These are phyloP conservation scores for Lithophane leautieri DNA, from an alignment of 2,888 invertebrate species.

Conservation along the genomic window DNA sequence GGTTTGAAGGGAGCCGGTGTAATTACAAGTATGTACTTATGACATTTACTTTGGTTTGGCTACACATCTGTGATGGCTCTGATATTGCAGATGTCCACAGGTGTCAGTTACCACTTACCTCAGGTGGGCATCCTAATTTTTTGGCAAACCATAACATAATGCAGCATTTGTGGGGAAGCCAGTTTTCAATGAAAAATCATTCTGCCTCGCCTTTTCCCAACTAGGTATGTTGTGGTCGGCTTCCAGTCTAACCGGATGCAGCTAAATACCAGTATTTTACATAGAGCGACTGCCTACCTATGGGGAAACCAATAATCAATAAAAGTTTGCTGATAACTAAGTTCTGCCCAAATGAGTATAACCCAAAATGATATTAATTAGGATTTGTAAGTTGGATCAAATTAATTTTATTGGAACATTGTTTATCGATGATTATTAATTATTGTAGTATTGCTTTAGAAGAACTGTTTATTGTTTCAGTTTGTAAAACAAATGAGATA, in stretches of 20 bases:
- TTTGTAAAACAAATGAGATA: neutral
- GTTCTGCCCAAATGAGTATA: neutral
- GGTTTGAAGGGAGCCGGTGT: neutral
- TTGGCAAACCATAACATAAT: neutral
- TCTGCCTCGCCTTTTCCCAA: too few relatives aligned
- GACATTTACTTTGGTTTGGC: neutral
- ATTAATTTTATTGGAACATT: conserved; percentile 32
- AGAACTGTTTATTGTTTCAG: neutral
- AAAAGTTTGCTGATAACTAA: neutral
- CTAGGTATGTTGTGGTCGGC: too few relatives aligned
- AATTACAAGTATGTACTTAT: neutral
- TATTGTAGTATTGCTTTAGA: neutral
- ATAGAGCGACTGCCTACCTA: too few relatives aligned
- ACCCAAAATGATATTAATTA: conserved; percentile 25
- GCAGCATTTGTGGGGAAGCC: neutral
- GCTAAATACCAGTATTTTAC: neutral
- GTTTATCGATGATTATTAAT: neutral
- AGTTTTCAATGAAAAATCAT: too few relatives aligned
- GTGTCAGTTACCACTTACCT: neutral
- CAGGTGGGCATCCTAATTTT: too few relatives aligned
- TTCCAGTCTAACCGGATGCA: neutral
- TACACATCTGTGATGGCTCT: neutral
- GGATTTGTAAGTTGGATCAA: neutral
- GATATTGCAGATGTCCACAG: neutral
- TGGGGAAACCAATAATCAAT: neutral